A percentile compares a stretch with the other conserved stretches of the same genome.
Evolutionary conservation across 2,797 vertebrate genomes (phyloP).

Genomic region (Uromys caudimaculatus): DNA sequence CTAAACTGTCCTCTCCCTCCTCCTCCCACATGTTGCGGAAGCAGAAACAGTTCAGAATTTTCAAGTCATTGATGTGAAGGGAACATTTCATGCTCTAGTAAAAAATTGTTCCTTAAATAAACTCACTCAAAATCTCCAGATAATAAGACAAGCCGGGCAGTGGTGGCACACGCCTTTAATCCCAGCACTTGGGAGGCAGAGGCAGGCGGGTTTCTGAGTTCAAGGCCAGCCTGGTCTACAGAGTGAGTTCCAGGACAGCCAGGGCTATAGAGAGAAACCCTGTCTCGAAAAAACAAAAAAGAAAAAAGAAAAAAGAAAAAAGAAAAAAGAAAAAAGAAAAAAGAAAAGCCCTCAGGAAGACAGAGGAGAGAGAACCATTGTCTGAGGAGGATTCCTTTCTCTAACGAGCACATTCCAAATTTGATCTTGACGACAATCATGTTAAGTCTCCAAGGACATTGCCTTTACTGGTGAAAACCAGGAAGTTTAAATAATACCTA

Average conservation of each 20-base stretch:
- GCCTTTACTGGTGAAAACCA: not conserved
- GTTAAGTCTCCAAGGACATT: not conserved
- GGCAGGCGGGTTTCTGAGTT: no score
- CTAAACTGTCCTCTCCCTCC: not conserved
- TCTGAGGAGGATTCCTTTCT: not conserved
- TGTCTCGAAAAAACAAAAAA: no score
- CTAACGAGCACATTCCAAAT: not conserved
- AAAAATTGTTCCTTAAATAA: slow-evolving; percentile 37
- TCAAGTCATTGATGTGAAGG: not conserved
- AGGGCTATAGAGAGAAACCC: no score
- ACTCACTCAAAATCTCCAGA: not conserved
- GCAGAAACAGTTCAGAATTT: slow-evolving; percentile 29
- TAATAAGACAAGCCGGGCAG: not conserved
- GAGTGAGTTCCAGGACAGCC: no score
- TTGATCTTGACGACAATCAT: not conserved
- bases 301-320: no score
- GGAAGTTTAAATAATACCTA: not conserved
- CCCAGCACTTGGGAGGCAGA: no score
- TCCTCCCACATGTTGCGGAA: not conserved
- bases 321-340: no score
- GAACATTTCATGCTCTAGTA: not conserved
- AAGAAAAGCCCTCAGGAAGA: no score
- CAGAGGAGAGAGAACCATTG: not conserved
- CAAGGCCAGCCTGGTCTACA: no score
- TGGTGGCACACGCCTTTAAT: no score